These are phyloP conservation scores for Cheiracanthium punctorium DNA, from an alignment of 2,888 invertebrate species.

Conservation along the genomic window DNA sequence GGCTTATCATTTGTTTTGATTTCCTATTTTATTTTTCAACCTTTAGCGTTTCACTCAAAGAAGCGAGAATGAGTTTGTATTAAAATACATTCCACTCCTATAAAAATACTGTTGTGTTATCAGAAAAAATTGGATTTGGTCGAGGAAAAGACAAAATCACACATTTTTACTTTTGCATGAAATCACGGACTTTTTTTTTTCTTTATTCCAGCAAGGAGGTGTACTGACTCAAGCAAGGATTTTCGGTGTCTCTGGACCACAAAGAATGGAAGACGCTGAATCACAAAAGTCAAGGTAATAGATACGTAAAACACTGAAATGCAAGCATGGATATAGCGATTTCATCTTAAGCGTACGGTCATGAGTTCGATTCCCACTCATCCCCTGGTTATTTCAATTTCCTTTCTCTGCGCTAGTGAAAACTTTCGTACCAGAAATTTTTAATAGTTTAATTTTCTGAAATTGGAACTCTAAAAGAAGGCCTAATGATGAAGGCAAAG, in stretches of 20 bases:
- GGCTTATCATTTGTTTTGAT: background rate
- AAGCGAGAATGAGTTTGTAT: constrained; percentile 46
- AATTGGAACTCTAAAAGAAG: no score
- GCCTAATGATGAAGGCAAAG: no score
- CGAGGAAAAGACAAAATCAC: constrained; percentile 36
- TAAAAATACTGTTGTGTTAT: constrained; percentile 60
- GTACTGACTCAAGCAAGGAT: background rate
- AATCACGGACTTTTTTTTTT: background rate
- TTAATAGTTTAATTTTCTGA: no score
- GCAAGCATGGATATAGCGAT: no score
- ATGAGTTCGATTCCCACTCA: no score
- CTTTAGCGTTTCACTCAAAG: constrained; percentile 32
- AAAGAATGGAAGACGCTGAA: constrained; percentile 48
- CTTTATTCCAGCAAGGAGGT: background rate
- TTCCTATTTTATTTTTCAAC: constrained; percentile 10
- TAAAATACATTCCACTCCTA: constrained; percentile 63
- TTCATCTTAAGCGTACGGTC: no score
- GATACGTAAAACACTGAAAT: background rate
- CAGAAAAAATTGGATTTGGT: constrained; percentile 54
- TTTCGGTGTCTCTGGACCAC: background rate
- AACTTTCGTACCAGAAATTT: no score
- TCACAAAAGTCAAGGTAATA: constrained; percentile 9
- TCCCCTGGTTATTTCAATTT: no score
- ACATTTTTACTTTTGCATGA: background rate
- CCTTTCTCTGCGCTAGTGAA: no score